Percentiles rank a stretch among this genome's conserved stretches.
phyloP scores from a whole-genome alignment of 2,888 invertebrate species.

The Polia nebulosa region DNA sequence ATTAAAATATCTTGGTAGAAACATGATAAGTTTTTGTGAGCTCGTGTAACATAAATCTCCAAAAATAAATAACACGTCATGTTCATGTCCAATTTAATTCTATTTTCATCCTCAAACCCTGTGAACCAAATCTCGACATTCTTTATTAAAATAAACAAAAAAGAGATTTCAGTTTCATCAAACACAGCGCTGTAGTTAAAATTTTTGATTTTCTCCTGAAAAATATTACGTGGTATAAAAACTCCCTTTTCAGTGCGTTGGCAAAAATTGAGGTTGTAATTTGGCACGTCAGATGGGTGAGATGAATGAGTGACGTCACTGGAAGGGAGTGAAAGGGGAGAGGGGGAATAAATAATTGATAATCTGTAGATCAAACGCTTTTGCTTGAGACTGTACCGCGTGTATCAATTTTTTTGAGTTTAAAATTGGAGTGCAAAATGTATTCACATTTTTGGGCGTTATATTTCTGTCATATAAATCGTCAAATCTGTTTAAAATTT shows the following conservation, averaged over 20 bases:
- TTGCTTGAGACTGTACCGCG: slow-evolving; percentile 47
- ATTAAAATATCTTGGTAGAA: too few species aligned
- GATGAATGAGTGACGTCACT: slow-evolving; percentile 74
- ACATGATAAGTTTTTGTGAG: background rate
- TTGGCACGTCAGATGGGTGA: slow-evolving; percentile 69
- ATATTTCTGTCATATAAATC: too few species aligned
- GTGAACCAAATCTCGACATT: slow-evolving; percentile 6
- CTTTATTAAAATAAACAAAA: slow-evolving; percentile 20
- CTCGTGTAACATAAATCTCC: background rate
- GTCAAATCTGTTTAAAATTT: too few species aligned
- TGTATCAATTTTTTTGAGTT: background rate
- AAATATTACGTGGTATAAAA: slow-evolving; percentile 14
- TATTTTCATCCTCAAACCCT: slow-evolving; percentile 3
- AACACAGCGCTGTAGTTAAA: slow-evolving; percentile 17
- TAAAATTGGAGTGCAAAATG: background rate
- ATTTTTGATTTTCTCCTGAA: slow-evolving; percentile 30
- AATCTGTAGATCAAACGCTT: slow-evolving; percentile 66
- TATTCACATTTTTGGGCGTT: background rate
- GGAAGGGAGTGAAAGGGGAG: slow-evolving; percentile 36
- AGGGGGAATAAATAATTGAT: slow-evolving; percentile 71
- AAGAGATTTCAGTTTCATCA: slow-evolving; percentile 32
- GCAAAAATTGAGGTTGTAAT: slow-evolving; percentile 71
- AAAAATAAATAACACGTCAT: background rate
- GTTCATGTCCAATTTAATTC: slow-evolving; percentile 3
- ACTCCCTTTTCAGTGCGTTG: slow-evolving; percentile 17